Evolutionary conservation across 30 jellyfish, hydroid and myxozoan species (phyloP).

Genomic region (Aurelia aurita): DNA sequence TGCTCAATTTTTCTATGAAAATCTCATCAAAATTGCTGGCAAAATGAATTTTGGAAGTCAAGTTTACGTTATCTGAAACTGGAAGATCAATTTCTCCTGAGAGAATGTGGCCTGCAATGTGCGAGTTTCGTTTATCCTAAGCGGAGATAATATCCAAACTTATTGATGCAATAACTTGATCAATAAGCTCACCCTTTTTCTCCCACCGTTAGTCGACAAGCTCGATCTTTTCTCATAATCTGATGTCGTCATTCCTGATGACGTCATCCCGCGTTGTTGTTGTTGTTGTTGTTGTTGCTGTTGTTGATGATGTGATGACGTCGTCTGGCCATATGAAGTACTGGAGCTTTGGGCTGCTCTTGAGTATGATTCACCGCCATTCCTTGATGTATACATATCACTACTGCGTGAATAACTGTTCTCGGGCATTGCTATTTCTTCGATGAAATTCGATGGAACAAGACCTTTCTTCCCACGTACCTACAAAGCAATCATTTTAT

Average conservation of each 20-base stretch:
- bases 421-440: conserved; percentile 70
- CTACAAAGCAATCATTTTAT: conserved; percentile 36
- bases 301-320: conserved; percentile 19
- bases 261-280: conserved; percentile 28
- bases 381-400: conserved; percentile 13
- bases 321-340: conserved; percentile 34
- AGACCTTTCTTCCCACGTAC: conserved; percentile 91
- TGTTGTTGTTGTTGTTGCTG: conserved; percentile 45
- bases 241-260: conserved; percentile 16
- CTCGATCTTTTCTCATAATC: conserved; percentile 71
- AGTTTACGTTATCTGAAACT: no score
- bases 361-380: conserved; percentile 46
- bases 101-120: no score
- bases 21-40: no score
- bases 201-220: conserved; percentile 41
- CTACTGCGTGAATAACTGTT: conserved; percentile 37
- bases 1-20: no score
- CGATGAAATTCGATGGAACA: conserved; percentile 97
- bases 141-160: no score
- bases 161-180: no score
- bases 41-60: no score
- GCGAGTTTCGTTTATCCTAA: no score
- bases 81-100: no score
- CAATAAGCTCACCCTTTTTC: conserved; percentile 32
- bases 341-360: conserved; percentile 28